Base-by-base conservation (phyloP, 1,140 invertebrate genomes). In the Paracyclopina nana region DNA sequence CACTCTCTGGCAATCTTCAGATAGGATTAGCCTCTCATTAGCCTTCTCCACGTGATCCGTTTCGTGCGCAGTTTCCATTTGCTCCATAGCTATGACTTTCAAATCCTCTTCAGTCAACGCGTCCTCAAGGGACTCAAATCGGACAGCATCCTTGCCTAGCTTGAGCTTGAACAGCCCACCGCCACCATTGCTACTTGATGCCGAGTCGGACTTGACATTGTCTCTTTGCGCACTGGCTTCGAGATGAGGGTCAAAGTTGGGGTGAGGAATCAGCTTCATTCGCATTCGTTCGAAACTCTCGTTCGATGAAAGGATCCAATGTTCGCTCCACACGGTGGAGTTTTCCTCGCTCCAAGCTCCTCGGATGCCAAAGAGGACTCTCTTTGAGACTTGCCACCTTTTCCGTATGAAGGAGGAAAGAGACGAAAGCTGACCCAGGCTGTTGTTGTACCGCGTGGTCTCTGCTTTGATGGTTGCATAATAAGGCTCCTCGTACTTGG, bases 221-320 rank as follows among this genome's bases (percentile, higher is more conserved):
- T 78, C 75, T n/a, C 75, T 61, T n/a, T 72, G 56, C 49, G 69
- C 65, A 52, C 72, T 73, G 0, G 75, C 75, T 52, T 75, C 72
- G n/a, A 63, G 65, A 55, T 77, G 75, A 27, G 59, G 62, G 61
- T 72, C 71, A 66, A 64, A 76, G 53, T 63, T 67, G 56, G 64
- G 61, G 53, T 70, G 72, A 0, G 68, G 72, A 38, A 71, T 64
- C 43, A 77, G 59, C 56, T 76, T 77, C 1, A 75, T 64, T 16
- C 74, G 64, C 75, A 78, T 78, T 28, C 75, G 63, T 1, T 68
- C 68, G 30, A 70, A 70, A 58, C 76, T 78, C 56, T 78, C 75
- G 55, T 76, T 70, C 30, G 68, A 68, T 2, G 74, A 75, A 4
- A 77, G 60, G 55, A 72, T 74, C 75, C 70, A 72, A 53, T 68